Base-by-base conservation (phyloP, 2,797 vertebrate species). In the Rhincodon typus region DNA sequence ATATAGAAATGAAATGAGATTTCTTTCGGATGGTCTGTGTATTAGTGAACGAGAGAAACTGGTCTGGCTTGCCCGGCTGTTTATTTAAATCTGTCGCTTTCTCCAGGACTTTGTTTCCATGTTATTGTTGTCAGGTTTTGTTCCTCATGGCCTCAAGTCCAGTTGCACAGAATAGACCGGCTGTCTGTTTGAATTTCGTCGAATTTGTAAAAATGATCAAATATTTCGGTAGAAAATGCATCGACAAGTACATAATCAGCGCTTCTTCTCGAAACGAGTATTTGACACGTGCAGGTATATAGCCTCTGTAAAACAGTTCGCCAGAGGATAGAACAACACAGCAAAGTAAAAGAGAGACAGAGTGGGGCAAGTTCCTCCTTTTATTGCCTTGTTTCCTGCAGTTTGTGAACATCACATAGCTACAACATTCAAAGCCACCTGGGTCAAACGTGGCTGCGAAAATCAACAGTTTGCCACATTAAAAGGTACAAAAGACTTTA, bases 391-490 rank as follows among this genome's bases (percentile, higher is more conserved):
- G 90, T 93, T 67, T 98, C 97, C 97, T 98, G 98, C 97, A 98
- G 98, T 98, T 98, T 98, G 97, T 97, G 97, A 97, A 98, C 98
- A 97, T 98, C 98, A 98, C 97, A 97, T 97, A 97, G 97, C 98
- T 98, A 97, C 96, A 98, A 98, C 98, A 98, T 98, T 98, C 98
- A 97, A 42, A 42, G 2, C 23, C 97, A 97, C 97, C 98, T 98
- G 46, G 97, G 98, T 98, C 98, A 98, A 98, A 98, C 98, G 98
- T 98, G 97, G 97, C 98, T 97, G 7, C 98, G 98, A 98, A 99
- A 98, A 99, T 99, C 99, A 98, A 98, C 99, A 99, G 99, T 99
- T 98, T 99, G 99, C 98, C 96, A 50, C 97, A 97, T 99, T 98
- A 98, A 98, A 98, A 97, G 98, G 97, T 98, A 97, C 97, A 97